Conservation (phyloP, 2,797 vertebrate species). For the Acrocephalus scirpaceus region DNA sequence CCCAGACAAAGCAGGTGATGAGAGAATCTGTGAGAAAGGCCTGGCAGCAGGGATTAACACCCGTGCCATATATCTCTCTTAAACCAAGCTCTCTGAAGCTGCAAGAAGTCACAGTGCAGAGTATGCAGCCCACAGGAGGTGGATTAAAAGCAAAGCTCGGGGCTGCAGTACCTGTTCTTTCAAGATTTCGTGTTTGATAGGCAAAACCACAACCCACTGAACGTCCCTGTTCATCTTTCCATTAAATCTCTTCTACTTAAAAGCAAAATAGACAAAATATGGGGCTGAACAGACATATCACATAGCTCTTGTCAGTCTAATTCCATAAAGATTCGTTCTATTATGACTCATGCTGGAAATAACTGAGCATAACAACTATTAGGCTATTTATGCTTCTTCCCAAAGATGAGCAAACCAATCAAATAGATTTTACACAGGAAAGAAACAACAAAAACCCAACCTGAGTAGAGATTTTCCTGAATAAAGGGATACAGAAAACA, state of each 20-base stretch:
- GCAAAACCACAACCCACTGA: neutral
- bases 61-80: neutral
- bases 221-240: neutral
- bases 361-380: neutral
- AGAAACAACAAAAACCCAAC: neutral
- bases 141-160: constrained; percentile 3
- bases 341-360: neutral
- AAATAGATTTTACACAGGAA: neutral
- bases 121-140: neutral
- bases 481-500: neutral
- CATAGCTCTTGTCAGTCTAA: constrained; percentile 22
- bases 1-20: neutral
- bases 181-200: neutral
- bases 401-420: neutral
- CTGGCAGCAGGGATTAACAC: constrained; percentile 41
- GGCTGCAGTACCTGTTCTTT: constrained; percentile 11
- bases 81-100: neutral
- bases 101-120: neutral
- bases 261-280: constrained; percentile 50
- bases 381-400: neutral
- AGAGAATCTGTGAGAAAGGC: neutral
- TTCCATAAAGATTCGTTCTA: neutral
- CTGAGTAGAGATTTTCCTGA: neutral
- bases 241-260: constrained; percentile 38
- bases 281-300: constrained; percentile 15